Evolutionary conservation across 2,113 vertebrate genomes (phyloP).

Genomic region (Gambusia holbrooki): DNA sequence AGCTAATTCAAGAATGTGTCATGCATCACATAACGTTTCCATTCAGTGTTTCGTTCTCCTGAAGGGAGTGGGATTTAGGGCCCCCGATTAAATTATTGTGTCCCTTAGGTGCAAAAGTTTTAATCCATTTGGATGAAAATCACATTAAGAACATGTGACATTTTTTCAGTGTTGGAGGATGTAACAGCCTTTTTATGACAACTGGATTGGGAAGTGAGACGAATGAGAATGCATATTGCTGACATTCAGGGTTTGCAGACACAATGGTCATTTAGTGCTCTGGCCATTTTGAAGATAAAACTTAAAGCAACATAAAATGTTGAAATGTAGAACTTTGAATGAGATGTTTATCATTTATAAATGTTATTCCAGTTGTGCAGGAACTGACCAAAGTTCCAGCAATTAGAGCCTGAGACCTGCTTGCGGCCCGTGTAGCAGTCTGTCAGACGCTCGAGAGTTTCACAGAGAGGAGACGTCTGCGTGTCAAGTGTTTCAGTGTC

Average conservation of each 20-base stretch:
- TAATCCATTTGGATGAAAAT: conserved; percentile 57
- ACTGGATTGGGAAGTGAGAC: conserved; percentile 18
- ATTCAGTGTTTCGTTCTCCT: conserved; percentile 44
- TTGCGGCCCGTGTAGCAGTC: background rate
- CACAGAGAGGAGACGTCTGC: background rate
- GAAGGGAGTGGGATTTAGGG: conserved; percentile 46
- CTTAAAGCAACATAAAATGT: too few relatives aligned
- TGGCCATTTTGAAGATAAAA: too few relatives aligned
- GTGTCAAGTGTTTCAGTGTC: conserved; percentile 15
- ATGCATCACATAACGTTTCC: conserved; percentile 49
- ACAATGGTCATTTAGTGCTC: background rate
- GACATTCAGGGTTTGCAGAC: background rate
- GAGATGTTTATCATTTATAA: background rate
- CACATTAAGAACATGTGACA: conserved; percentile 49
- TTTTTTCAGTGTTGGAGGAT: conserved; percentile 1
- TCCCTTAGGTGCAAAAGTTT: conserved; percentile 41
- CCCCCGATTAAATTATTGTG: conserved; percentile 48
- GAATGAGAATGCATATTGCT: background rate
- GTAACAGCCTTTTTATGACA: conserved; percentile 26
- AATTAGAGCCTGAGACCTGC: conserved; percentile 34
- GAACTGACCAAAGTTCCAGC: conserved; percentile 26
- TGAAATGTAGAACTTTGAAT: background rate
- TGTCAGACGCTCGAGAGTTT: conserved; percentile 36
- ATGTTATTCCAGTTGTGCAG: conserved; percentile 37
- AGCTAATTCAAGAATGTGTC: conserved; percentile 53